Conservation (phyloP, 2,888 invertebrate species). For the Metacarcinus magister region DNA sequence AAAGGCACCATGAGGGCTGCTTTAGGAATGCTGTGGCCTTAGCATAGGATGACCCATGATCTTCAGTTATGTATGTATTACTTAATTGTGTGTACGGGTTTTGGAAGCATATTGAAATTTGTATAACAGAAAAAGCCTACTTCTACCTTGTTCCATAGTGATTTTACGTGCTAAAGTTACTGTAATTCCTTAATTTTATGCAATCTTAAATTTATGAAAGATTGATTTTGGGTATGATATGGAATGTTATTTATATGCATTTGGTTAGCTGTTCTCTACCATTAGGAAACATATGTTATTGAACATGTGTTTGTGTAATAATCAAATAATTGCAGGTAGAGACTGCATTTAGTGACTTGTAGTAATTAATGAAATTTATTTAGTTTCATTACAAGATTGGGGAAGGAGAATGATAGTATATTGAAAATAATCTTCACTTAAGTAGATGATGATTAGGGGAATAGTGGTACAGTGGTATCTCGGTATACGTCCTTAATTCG, state of each 20-base stretch:
- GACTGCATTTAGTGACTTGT: neutral
- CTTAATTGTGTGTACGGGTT: neutral
- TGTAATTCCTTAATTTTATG: neutral
- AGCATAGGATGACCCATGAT: slow-evolving; percentile 83
- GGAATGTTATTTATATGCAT: neutral
- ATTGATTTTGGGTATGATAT: neutral
- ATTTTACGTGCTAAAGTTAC: neutral
- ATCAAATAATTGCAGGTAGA: neutral
- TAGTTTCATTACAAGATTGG: neutral
- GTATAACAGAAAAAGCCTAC: neutral
- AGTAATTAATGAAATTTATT: neutral
- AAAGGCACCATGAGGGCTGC: slow-evolving; percentile 81
- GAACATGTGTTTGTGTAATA: neutral
- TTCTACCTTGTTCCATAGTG: neutral
- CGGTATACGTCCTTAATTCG: too few species aligned
- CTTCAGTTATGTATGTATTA: slow-evolving; percentile 81
- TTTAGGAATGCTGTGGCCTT: slow-evolving; percentile 75
- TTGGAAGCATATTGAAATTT: neutral
- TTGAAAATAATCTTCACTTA: neutral
- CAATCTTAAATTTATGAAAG: neutral
- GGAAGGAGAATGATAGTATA: neutral
- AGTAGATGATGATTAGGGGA: neutral
- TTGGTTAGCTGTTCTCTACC: neutral
- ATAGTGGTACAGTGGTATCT: too few species aligned
- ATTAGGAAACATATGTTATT: neutral